Base-by-base conservation (phyloP, 1,140 invertebrate genomes). In the Diorhabda carinulata region DNA sequence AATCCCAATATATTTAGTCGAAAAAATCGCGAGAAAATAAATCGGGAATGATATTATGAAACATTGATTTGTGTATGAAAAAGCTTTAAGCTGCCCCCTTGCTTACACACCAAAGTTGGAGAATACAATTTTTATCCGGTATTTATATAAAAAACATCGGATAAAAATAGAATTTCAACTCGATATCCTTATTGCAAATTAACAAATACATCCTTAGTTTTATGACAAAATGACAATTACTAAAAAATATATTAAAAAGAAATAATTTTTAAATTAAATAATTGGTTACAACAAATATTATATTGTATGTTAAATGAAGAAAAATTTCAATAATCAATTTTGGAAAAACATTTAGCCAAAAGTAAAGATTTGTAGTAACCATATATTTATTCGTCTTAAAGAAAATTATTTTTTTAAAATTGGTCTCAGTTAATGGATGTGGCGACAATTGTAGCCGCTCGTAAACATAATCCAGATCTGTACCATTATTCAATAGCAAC, bases 31-130 rank as follows among this genome's bases (percentile, higher is more conserved):
- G 45, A 68, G 25, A 64, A 63, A 64, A 67, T 66, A 68, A 2
- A 67, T 44, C 41, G 52, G 44, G 45, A 64, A 42, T n/a, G 25
- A 67, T 67, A 64, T 59, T 62, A 57, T 44, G 7, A 60, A 45
- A 66, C 47, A 66, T 67, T 70, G 63, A 57, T 63, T 47, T 57
- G n/a, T 65, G 25, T 58, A 25, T 61, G 43, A 70, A 71, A 72
- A 76, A 77, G 77, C 77, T 74, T 72, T 71, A 70, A 79, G 78
- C 77, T 79, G 78, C 78, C 78, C 78, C 78, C 77, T 79, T 79
- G 76, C 77, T 77, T 75, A 76, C 61, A 73, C 70, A 65, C 69
- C 64, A 72, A 75, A 61, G 60, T 70, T 73, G 57, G 47, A 47
- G 66, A 64, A 58, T 68, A 43, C 41, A 66, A 73, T 66, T 65